These are phyloP conservation scores for Drosophila sulfurigaster DNA, from an alignment of 1,140 invertebrate species.

Conservation along the genomic window DNA sequence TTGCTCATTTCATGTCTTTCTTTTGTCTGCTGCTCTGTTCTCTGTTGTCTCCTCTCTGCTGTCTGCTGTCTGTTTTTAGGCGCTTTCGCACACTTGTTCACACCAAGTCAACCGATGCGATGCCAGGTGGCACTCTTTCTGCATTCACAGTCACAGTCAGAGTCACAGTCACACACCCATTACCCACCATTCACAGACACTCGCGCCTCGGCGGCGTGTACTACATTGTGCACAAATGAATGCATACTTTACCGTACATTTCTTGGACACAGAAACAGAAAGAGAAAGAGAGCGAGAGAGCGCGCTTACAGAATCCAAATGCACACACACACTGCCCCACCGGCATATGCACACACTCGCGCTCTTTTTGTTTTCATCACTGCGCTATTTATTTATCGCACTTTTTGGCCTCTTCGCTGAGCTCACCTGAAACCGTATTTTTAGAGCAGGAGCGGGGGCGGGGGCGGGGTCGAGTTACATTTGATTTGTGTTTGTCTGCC, in stretches of 20 bases:
- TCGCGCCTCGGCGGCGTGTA: constrained; percentile 45
- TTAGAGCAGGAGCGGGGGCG: background rate
- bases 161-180: background rate
- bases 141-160: constrained; percentile 40
- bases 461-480: constrained; percentile 34
- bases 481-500: constrained; percentile 27
- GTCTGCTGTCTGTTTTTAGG: constrained; percentile 58
- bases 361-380: constrained; percentile 10
- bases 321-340: too few relatives aligned
- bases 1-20: constrained; percentile 42
- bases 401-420: constrained; percentile 25
- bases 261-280: constrained; percentile 43
- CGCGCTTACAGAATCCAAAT: too few relatives aligned
- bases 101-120: constrained; percentile 65
- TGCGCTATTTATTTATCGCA: constrained; percentile 64
- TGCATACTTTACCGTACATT: constrained; percentile 70
- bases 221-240: constrained; percentile 81
- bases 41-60: constrained; percentile 17
- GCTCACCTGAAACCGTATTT: constrained; percentile 21
- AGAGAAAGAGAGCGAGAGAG: background rate
- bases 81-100: constrained; percentile 72
- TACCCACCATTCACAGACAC: background rate
- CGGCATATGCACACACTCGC: background rate
- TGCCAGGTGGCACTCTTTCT: background rate
- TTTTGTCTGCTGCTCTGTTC: constrained; percentile 13